phyloP scores from a whole-genome alignment of 2,797 vertebrate species.

The Acanthornis magna region DNA sequence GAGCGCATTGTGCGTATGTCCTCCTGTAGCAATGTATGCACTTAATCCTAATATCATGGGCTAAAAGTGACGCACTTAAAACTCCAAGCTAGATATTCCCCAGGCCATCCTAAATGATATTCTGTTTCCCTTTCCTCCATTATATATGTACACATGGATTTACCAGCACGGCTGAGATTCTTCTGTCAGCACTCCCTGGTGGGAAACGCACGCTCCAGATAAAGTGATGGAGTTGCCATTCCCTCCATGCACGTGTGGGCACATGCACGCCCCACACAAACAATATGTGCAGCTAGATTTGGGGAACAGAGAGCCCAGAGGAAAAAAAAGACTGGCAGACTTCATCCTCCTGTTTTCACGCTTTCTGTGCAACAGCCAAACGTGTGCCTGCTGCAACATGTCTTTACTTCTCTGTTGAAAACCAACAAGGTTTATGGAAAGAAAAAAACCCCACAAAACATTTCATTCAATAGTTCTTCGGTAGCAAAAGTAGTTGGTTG shows the following conservation, averaged over 20 bases:
- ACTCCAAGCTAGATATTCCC: not conserved
- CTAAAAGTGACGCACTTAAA: not conserved
- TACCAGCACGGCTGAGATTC: not conserved
- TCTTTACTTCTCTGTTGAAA: not conserved
- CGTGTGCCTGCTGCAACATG: not conserved
- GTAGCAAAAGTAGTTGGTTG: not conserved
- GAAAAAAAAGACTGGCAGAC: not conserved
- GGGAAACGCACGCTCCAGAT: not conserved
- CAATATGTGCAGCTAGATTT: not conserved
- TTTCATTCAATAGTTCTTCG: not conserved
- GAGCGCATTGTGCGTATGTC: not conserved
- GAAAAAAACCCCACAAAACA: fast-evolving
- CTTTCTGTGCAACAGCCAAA: not conserved
- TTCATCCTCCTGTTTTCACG: not conserved
- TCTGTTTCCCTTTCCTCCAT: not conserved
- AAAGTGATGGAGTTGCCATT: not conserved
- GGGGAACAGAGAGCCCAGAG: not conserved
- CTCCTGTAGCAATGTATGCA: not conserved
- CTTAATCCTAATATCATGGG: not conserved
- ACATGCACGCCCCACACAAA: not conserved
- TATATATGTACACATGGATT: not conserved
- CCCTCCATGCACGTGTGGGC: not conserved
- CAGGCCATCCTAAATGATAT: not conserved
- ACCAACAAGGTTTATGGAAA: not conserved
- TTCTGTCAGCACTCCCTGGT: not conserved